Evolutionary conservation across 2,797 vertebrate species (phyloP), one percentile per base, ranked within the genome.

Genomic region (Rhinogobio ventralis): DNA sequence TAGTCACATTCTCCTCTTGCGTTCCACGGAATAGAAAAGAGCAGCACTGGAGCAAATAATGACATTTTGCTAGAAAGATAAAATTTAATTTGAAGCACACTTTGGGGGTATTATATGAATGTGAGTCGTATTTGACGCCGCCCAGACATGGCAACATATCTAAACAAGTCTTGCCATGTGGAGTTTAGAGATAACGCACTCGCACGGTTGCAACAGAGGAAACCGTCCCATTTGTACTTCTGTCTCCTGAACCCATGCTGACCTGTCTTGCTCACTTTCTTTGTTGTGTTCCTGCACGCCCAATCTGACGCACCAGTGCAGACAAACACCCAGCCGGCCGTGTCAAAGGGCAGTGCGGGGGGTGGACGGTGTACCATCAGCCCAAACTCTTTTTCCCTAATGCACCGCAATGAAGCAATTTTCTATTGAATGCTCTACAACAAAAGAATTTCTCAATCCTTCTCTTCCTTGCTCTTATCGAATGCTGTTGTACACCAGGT

Each of bases 131-230:
- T 25, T n/a, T 20, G 46, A 57, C 6, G 10, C 75, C 81, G 3
- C 85, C 79, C 85, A 64, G 28, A 80, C 53, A 42, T 3, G n/a
- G 14, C 23, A 14, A 78, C 49, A 69, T 78, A 82, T 86, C 85
- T 73, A n/a, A 33, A 11, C 33, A 33, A 66, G 75, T 79, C 75
- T 36, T 28, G 36, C 69, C 85, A 87, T 89, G 33, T 92, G 93
- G 68, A 71, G 76, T 20, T n/a, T 10, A 78, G 23, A 89, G 94
- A 94, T 94, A 94, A 93, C 83, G 80, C 36, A 46, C 60, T 28
- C 45, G 15, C 78, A 19, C 66, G n/a, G 64, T 81, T 86, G 82
- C 85, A 79, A 67, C 60, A 79, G 82, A 78, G 72, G 23, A 66
- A 28, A 77, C 15, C 5, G 42, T 74, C 39, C 66, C 23, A 13